Evolutionary conservation across 2,797 vertebrate genomes (phyloP), one percentile per base, ranked within the genome.

Genomic region (Xenops minutus): DNA sequence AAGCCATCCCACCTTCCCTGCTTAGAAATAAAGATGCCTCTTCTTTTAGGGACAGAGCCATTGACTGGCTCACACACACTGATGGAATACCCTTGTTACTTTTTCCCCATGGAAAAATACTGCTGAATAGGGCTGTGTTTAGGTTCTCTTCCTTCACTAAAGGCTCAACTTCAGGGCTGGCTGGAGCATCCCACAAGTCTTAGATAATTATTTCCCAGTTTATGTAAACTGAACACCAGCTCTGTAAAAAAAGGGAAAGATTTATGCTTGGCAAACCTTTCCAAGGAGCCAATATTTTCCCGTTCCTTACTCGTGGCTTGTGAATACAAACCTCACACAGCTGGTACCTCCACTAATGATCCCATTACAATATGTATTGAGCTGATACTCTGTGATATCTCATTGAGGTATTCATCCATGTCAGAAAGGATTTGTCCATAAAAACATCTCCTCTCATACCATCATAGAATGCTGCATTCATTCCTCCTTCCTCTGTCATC

Each of bases 371-470:
- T 97, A 94, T 96, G 89, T 83, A 82, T 91, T 89, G 95, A 90
- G 84, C 96, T 95, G 96, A 94, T 85, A 85, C 75, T 91, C 89
- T 63, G 95, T 87, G 96, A 91, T 94, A 95, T 81, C 95, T 95
- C 89, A 92, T 54, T 55, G 88, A 96, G 83, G 94, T 96, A 96
- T 95, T 96, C 97, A 97, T 96, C 97, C 96, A 96, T 97, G 95
- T 97, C 92, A 17, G 95, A 92, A 97, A 90, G 88, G 94, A 97
- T 97, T 95, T 97, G 96, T 96, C 96, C 76, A 67, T 87, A 95
- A 97, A 96, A 92, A 88, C 85, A 92, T 96, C 95, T 96, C 94
- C 67, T 93, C 90, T 96, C 64, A 23, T 34, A 73, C 81, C 14
- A 5, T 75, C 77, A 48, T n/a, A 95, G 93, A 73, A 93, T 63